A percentile compares a stretch with the other conserved stretches of the same genome.
phyloP scores from a whole-genome alignment of 2,888 invertebrate species.

The Agrilus mali region DNA sequence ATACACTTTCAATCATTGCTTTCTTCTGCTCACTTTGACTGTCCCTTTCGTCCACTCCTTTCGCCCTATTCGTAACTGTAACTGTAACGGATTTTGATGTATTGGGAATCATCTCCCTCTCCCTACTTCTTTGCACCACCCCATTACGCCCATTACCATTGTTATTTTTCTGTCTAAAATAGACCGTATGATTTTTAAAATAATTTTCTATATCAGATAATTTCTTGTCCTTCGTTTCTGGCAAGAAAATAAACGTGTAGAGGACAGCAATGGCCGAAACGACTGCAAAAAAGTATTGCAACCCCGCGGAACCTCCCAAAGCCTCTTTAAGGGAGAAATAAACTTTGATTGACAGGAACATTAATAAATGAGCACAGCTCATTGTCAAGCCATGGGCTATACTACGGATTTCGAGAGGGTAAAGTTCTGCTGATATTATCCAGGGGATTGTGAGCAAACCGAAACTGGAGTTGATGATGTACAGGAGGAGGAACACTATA shows the following conservation, averaged over 20 bases:
- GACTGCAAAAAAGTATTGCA: constrained; percentile 1
- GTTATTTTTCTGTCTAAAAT: too few relatives aligned
- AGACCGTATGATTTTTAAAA: too few relatives aligned
- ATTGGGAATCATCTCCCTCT: too few relatives aligned
- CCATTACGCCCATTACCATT: too few relatives aligned
- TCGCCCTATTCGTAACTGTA: too few relatives aligned
- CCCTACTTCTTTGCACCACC: too few relatives aligned
- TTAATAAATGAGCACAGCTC: background rate
- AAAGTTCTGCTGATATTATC: background rate
- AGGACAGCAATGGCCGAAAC: background rate
- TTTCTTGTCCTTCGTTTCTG: background rate
- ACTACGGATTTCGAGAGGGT: background rate
- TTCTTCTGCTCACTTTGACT: too few relatives aligned
- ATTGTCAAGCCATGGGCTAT: background rate
- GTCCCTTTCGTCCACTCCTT: too few relatives aligned
- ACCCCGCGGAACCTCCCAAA: background rate
- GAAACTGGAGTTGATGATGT: constrained; percentile 46
- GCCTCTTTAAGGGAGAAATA: background rate
- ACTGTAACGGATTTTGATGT: too few relatives aligned
- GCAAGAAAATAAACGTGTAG: background rate
- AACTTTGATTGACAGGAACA: background rate
- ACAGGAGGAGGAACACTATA: constrained; percentile 38
- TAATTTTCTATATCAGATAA: background rate
- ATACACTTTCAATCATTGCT: too few relatives aligned
- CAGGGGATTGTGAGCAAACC: constrained; percentile 32